These are phyloP conservation scores for Chydorus sphaericus DNA, from an alignment of 2,888 invertebrate genomes.

Conservation along the genomic window DNA sequence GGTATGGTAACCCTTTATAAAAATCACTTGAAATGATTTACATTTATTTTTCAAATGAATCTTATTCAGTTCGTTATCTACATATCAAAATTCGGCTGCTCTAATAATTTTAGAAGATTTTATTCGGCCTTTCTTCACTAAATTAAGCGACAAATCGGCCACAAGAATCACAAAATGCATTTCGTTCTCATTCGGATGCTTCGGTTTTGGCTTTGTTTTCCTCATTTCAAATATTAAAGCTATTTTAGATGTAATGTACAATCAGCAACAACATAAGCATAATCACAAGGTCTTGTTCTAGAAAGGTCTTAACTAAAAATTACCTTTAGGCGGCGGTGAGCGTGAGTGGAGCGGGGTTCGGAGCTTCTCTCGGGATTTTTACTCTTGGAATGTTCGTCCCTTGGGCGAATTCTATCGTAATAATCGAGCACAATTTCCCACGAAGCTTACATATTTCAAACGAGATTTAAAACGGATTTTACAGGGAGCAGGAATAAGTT, in stretches of 20 bases:
- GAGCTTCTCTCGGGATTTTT: neutral
- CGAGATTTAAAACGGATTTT: neutral
- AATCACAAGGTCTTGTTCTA: no score
- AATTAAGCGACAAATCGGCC: conserved; percentile 25
- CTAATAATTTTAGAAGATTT: conserved; percentile 84
- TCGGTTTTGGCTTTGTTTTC: conserved; percentile 68
- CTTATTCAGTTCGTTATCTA: conserved; percentile 75
- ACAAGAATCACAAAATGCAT: conserved; percentile 47
- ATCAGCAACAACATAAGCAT: neutral
- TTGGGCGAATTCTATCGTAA: neutral
- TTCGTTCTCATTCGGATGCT: conserved; percentile 51
- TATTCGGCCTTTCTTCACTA: conserved; percentile 41
- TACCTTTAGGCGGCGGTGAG: neutral
- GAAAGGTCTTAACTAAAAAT: no score
- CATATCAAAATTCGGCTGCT: conserved; percentile 83
- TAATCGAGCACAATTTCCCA: no score
- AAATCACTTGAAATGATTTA: neutral
- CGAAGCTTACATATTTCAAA: no score
- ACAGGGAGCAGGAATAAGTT: conserved; percentile 28
- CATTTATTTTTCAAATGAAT: neutral
- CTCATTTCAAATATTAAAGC: conserved; percentile 74
- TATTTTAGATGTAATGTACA: conserved; percentile 53
- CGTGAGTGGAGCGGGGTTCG: neutral
- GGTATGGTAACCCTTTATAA: conserved; percentile 42
- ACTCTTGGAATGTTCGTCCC: conserved; percentile 7